These are phyloP conservation scores for Xyliphius kryptos DNA, from an alignment of 2,113 vertebrate species.

Conservation along the genomic window DNA sequence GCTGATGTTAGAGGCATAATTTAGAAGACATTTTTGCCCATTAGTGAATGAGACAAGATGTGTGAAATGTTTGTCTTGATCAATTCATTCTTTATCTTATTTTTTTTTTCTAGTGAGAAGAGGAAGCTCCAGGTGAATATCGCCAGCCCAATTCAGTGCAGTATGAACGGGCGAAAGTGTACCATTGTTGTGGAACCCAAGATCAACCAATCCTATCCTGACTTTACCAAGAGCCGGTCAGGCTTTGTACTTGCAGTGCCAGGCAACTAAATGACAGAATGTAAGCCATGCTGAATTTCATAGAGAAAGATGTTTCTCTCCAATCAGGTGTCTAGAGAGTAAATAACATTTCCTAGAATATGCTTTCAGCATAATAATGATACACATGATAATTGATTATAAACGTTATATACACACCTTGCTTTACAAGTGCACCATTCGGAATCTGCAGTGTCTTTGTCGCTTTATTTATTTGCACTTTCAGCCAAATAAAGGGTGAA, in stretches of 20 bases:
- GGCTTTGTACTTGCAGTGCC: slow-evolving; percentile 89
- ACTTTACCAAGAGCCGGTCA: slow-evolving; percentile 87
- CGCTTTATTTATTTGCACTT: slow-evolving; percentile 34
- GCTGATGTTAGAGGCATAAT: too few species aligned
- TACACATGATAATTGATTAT: too few species aligned
- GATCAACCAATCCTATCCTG: slow-evolving; percentile 83
- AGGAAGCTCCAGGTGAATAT: slow-evolving; percentile 79
- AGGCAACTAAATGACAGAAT: slow-evolving; percentile 63
- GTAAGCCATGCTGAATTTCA: slow-evolving; percentile 51
- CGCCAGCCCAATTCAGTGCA: slow-evolving; percentile 87
- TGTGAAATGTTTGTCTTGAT: too few species aligned
- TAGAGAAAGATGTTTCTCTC: too few species aligned
- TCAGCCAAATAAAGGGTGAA: slow-evolving; percentile 29
- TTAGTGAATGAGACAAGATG: too few species aligned
- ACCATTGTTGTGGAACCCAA: slow-evolving; percentile 84
- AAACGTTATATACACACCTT: too few species aligned
- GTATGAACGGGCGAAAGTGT: slow-evolving; percentile 88
- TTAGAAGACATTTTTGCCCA: too few species aligned
- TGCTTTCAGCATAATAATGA: not conserved
- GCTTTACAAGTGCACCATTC: too few species aligned
- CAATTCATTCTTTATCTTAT: too few species aligned
- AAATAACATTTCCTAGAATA: too few species aligned
- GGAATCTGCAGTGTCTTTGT: too few species aligned
- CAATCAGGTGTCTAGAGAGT: too few species aligned
- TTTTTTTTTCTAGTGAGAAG: slow-evolving; percentile 83